Evolutionary conservation across 2,888 invertebrate species (phyloP).

Genomic region (Autographa pulchrina): DNA sequence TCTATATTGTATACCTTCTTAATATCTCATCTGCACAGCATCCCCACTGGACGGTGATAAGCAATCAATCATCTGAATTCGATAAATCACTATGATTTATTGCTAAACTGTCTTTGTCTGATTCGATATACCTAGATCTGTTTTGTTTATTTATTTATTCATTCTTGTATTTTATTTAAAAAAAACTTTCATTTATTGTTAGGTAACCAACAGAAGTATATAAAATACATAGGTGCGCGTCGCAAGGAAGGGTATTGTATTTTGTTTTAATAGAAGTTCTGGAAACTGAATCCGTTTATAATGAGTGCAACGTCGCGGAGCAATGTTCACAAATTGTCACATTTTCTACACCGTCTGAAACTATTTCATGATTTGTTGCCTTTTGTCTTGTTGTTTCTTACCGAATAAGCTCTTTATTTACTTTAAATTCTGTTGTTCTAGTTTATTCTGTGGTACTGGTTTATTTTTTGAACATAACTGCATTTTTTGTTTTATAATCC

Average conservation of each 20-base stretch:
- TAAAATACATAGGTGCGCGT: too few species aligned
- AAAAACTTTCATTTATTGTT: neutral
- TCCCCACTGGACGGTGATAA: neutral
- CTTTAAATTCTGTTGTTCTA: neutral
- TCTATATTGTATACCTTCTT: neutral
- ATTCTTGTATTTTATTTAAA: neutral
- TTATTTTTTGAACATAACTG: too few species aligned
- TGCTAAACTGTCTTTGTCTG: neutral
- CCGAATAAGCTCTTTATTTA: neutral
- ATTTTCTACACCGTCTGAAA: neutral
- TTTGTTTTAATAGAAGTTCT: neutral
- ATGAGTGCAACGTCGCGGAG: constrained; percentile 9
- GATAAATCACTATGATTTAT: constrained; percentile 6
- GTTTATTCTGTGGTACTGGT: too few species aligned
- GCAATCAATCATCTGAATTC: constrained; percentile 2
- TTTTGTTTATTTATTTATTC: neutral
- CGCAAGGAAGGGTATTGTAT: neutral
- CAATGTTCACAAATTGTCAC: constrained; percentile 30
- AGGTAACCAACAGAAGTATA: too few species aligned
- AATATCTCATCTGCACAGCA: constrained; percentile 1
- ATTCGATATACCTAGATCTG: neutral
- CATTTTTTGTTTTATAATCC: too few species aligned
- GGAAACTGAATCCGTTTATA: constrained; percentile 36
- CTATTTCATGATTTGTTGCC: neutral
- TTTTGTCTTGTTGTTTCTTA: neutral